A percentile compares a stretch with the other conserved stretches of the same genome.
These are phyloP conservation scores for Sebastes elongatus DNA, from an alignment of 2,797 vertebrate species.

Conservation along the genomic window DNA sequence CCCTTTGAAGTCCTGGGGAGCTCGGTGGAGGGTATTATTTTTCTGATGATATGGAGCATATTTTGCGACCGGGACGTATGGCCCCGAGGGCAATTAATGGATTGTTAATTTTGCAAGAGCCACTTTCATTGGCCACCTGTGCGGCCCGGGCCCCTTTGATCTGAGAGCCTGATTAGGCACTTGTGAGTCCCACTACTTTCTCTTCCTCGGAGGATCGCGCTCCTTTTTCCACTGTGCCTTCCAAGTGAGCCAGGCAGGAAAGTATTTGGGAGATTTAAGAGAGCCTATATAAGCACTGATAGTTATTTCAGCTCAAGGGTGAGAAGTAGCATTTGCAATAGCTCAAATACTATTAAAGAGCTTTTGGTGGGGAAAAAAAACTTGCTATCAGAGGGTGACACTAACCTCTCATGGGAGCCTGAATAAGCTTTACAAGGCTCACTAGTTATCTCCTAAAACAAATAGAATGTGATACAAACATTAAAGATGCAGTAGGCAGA, in stretches of 20 bases:
- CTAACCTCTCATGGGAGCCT: slow-evolving; percentile 23
- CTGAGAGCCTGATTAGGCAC: slow-evolving; percentile 77
- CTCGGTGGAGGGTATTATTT: slow-evolving; percentile 75
- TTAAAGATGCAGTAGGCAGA: too few species aligned
- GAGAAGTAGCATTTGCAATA: slow-evolving; percentile 77
- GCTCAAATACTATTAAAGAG: slow-evolving; percentile 74
- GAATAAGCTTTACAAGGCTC: slow-evolving; percentile 17
- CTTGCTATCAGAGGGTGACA: slow-evolving; percentile 44
- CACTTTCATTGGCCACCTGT: slow-evolving; percentile 80
- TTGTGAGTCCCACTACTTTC: slow-evolving; percentile 74
- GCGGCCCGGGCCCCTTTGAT: slow-evolving; percentile 77
- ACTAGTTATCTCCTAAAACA: too few species aligned
- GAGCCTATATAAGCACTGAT: slow-evolving; percentile 81
- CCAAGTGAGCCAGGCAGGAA: slow-evolving; percentile 85
- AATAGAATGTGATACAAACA: too few species aligned
- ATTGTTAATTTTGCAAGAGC: slow-evolving; percentile 79
- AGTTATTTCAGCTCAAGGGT: slow-evolving; percentile 84
- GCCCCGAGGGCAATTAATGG: slow-evolving; percentile 79
- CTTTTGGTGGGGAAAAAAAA: slow-evolving; percentile 19
- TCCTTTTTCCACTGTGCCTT: slow-evolving; percentile 81
- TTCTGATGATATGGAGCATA: slow-evolving; percentile 82
- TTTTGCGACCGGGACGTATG: slow-evolving; percentile 72
- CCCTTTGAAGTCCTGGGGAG: slow-evolving; percentile 77
- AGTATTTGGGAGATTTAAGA: slow-evolving; percentile 85
- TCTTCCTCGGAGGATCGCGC: slow-evolving; percentile 72